phyloP scores from a whole-genome alignment of 2,797 vertebrate species.

The Cyclura pinguis region DNA sequence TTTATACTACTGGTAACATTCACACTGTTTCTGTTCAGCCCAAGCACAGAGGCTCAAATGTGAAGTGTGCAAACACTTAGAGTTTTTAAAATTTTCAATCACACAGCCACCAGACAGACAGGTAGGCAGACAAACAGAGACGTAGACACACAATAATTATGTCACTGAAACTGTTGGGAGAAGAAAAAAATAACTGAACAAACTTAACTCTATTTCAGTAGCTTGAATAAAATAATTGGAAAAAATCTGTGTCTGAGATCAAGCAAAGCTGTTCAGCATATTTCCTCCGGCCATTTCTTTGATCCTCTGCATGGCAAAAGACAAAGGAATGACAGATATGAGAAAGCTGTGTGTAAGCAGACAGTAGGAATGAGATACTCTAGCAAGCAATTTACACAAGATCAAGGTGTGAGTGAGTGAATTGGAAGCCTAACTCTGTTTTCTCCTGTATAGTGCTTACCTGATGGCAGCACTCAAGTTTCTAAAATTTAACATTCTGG shows the following conservation, averaged over 20 bases:
- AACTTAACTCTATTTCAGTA: slow-evolving; percentile 49
- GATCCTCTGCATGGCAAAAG: slow-evolving; percentile 32
- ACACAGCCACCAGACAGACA: neutral
- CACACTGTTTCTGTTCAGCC: neutral
- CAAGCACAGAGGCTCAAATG: slow-evolving; percentile 21
- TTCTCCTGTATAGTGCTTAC: neutral
- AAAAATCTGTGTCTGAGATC: neutral
- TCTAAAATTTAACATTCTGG: neutral
- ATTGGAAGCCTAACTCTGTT: neutral
- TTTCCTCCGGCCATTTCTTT: slow-evolving; percentile 41
- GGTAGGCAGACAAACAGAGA: too few relatives aligned
- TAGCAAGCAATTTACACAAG: neutral
- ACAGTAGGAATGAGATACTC: slow-evolving; percentile 7
- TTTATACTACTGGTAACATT: slow-evolving; percentile 2
- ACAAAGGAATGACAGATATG: slow-evolving; percentile 47
- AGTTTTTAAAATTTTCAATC: slow-evolving; percentile 11
- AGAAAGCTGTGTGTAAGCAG: slow-evolving; percentile 12
- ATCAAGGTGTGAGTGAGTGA: slow-evolving; percentile 9
- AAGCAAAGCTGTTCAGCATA: slow-evolving; percentile 24
- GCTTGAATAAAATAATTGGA: slow-evolving; percentile 52
- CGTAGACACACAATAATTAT: neutral
- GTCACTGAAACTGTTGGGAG: neutral
- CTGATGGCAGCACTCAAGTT: neutral
- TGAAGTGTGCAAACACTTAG: neutral
- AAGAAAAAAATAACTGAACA: slow-evolving; percentile 43